These are phyloP conservation scores for Amblyjoppa fuscipennis DNA, from an alignment of 2,888 invertebrate genomes.

Conservation along the genomic window DNA sequence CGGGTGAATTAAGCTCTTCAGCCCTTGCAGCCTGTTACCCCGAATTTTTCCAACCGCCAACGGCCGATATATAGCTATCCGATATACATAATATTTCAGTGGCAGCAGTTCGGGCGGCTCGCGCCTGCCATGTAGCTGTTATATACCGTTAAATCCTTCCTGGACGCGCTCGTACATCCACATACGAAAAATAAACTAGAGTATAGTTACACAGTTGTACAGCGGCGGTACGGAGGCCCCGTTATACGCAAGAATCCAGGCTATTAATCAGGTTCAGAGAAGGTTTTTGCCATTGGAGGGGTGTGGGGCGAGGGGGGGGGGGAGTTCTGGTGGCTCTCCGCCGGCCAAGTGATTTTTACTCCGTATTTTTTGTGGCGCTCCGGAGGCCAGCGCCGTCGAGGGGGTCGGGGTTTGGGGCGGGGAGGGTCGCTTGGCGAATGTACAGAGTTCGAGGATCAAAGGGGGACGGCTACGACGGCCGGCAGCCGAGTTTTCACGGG, in stretches of 20 bases:
- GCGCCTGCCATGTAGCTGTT: slow-evolving; percentile 22
- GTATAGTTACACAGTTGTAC: background rate
- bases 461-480: slow-evolving; percentile 57
- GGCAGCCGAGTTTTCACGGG: slow-evolving; percentile 73
- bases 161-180: slow-evolving; percentile 28
- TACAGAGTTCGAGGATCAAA: slow-evolving; percentile 57
- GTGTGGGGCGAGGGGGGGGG: background rate
- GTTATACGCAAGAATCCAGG: slow-evolving; percentile 65
- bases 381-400: slow-evolving; percentile 45
- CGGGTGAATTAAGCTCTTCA: slow-evolving; percentile 60
- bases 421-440: slow-evolving; percentile 42
- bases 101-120: slow-evolving; percentile 1
- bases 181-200: background rate
- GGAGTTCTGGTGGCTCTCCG: slow-evolving; percentile 38
- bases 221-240: slow-evolving; percentile 9
- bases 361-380: slow-evolving; percentile 58
- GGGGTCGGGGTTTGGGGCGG: background rate
- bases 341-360: slow-evolving; percentile 70
- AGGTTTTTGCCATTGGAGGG: slow-evolving; percentile 54
- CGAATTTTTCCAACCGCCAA: slow-evolving; percentile 55
- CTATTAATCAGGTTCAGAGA: slow-evolving; percentile 70
- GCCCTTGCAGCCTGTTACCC: slow-evolving; percentile 61
- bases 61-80: slow-evolving; percentile 54
- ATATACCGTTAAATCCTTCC: slow-evolving; percentile 50
- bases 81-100: slow-evolving; percentile 64